Conservation (phyloP, 2,797 vertebrate genomes). For the Bradypodion pumilum region DNA sequence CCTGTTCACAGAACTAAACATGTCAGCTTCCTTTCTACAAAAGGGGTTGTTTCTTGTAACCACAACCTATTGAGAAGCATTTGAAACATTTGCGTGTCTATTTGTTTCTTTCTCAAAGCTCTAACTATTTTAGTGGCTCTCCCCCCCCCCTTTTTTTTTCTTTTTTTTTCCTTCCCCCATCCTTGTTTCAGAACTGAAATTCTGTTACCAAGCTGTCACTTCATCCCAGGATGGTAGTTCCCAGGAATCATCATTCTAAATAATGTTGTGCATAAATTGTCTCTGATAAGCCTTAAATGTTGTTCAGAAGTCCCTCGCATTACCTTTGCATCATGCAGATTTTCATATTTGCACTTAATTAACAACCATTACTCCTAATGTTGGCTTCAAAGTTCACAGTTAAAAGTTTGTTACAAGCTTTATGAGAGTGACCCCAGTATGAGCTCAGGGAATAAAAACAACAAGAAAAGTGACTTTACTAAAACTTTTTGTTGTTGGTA, state of each 20-base stretch:
- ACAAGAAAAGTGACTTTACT: constrained; percentile 69
- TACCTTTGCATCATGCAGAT: constrained; percentile 71
- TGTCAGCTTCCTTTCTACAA: constrained; percentile 16
- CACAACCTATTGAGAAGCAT: background rate
- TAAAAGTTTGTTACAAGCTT: constrained; percentile 70
- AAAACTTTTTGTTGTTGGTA: constrained; percentile 69
- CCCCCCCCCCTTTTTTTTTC: constrained; percentile 53
- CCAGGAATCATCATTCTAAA: constrained; percentile 67
- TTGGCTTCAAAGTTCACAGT: constrained; percentile 74
- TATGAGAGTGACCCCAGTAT: constrained; percentile 81
- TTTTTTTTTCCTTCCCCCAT: no score
- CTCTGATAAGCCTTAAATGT: constrained; percentile 76
- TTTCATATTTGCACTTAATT: constrained; percentile 66
- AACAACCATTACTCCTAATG: constrained; percentile 59
- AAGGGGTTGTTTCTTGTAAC: background rate
- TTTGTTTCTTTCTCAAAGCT: constrained; percentile 43
- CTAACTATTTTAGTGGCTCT: constrained; percentile 50
- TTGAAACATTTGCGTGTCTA: constrained; percentile 35
- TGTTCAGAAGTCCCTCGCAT: constrained; percentile 64
- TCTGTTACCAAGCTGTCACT: constrained; percentile 65
- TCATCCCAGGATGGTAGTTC: constrained; percentile 64
- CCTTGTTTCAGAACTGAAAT: constrained; percentile 38
- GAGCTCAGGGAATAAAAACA: constrained; percentile 81
- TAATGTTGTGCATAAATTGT: constrained; percentile 71
- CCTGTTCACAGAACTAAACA: constrained; percentile 1